Evolutionary conservation across 1,140 invertebrate genomes (phyloP).

Genomic region (Plutomurus gul): DNA sequence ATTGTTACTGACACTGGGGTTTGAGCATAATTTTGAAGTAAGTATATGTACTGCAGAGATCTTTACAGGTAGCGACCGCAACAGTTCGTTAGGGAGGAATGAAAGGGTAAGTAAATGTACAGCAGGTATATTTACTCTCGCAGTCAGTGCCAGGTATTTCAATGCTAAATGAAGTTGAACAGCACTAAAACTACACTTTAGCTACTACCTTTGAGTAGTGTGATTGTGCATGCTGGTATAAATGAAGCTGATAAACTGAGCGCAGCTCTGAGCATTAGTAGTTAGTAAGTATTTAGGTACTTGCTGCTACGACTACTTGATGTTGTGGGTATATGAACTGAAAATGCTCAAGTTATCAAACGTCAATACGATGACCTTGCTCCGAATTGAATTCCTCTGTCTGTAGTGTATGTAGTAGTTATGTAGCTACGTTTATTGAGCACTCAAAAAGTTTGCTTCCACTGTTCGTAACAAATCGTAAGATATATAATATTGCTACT

Average conservation of each 20-base stretch:
- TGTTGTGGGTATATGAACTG: neutral
- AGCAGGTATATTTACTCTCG: conserved; percentile 5
- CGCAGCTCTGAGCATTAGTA: neutral
- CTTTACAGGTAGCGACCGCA: too few relatives aligned
- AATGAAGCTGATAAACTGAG: neutral
- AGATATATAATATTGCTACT: too few relatives aligned
- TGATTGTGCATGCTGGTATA: too few relatives aligned
- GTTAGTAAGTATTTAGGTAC: neutral
- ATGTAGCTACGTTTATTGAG: neutral
- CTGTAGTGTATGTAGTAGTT: too few relatives aligned
- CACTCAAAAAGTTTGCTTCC: too few relatives aligned
- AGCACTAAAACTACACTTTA: neutral
- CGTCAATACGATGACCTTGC: conserved; percentile 2
- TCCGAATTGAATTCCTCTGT: conserved; percentile 19
- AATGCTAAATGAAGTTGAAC: conserved; percentile 13
- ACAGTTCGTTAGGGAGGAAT: too few relatives aligned
- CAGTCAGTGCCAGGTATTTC: conserved; percentile 22
- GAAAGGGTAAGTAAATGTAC: conserved; percentile 22
- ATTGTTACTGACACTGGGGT: too few relatives aligned
- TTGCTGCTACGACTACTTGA: too few relatives aligned
- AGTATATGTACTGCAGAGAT: too few relatives aligned
- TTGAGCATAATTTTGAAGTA: too few relatives aligned
- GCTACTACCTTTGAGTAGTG: too few relatives aligned
- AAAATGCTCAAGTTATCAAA: neutral
- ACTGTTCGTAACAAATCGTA: too few relatives aligned